A percentile compares a stretch with the other conserved stretches of the same genome.
Evolutionary conservation across 2,797 vertebrate genomes (phyloP).

Genomic region (Phrynocephalus forsythii): DNA sequence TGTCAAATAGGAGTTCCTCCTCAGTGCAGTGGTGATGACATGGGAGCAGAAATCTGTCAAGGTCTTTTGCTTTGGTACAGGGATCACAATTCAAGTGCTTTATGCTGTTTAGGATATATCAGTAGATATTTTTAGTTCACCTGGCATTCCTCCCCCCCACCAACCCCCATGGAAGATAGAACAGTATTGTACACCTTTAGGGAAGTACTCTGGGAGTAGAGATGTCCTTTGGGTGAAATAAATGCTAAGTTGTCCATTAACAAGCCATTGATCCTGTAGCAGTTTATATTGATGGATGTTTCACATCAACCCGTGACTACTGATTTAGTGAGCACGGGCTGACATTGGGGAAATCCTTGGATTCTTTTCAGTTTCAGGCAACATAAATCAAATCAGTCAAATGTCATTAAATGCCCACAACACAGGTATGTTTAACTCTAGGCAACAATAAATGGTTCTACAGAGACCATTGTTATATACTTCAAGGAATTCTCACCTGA

Average conservation of each 20-base stretch:
- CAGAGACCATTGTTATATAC: conserved; percentile 26
- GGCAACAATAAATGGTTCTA: conserved; percentile 39
- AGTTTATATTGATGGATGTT: conserved; percentile 51
- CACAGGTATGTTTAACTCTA: conserved; percentile 42
- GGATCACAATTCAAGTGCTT: background rate
- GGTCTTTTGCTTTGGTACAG: background rate
- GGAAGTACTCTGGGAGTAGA: conserved; percentile 9
- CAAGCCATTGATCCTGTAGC: conserved; percentile 54
- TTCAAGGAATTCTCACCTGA: conserved; percentile 20
- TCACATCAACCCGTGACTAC: conserved; percentile 33
- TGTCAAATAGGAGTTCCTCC: background rate
- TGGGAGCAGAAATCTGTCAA: background rate
- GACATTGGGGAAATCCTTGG: conserved; percentile 35
- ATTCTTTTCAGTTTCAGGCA: conserved; percentile 31
- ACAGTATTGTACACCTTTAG: conserved; percentile 7
- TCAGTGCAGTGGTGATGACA: background rate
- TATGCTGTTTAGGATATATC: background rate
- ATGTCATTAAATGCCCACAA: conserved; percentile 37
- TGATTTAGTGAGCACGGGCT: conserved; percentile 40
- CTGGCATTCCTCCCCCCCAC: conserved; percentile 24
- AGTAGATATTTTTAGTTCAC: conserved; percentile 17
- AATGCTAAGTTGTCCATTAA: conserved; percentile 46
- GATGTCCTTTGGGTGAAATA: conserved; percentile 40
- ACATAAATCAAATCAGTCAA: conserved; percentile 42
- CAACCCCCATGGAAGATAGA: background rate